Conservation (phyloP, 2,797 vertebrate genomes). For the Anisognathus igniventris region DNA sequence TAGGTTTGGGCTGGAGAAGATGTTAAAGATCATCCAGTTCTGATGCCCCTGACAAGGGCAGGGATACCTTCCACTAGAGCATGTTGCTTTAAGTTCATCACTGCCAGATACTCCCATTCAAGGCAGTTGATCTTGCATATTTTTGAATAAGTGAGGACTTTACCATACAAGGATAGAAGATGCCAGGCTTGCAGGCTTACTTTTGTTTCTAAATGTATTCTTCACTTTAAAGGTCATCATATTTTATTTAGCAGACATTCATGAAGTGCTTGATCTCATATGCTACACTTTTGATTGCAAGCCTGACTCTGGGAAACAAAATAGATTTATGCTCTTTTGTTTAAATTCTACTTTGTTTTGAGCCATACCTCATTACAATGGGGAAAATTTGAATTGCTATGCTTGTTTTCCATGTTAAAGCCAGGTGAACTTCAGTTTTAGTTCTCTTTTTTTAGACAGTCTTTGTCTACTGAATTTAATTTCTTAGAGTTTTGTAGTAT, state of each 20-base stretch:
- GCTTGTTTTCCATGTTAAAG: neutral
- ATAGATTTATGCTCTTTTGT: neutral
- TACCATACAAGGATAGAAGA: neutral
- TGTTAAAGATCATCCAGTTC: neutral
- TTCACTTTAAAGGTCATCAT: conserved; percentile 2
- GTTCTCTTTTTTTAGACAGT: neutral
- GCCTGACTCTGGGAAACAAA: neutral
- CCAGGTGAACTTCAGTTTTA: neutral
- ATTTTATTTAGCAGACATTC: conserved; percentile 20
- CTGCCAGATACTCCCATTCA: neutral
- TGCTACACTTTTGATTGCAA: neutral
- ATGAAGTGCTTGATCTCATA: neutral
- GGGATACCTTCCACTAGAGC: neutral
- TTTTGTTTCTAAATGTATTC: neutral
- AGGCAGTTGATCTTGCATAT: neutral
- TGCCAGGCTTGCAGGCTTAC: neutral
- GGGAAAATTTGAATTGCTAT: neutral
- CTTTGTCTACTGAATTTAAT: neutral
- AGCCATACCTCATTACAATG: neutral
- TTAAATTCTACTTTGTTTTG: neutral
- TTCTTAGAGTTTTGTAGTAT: neutral
- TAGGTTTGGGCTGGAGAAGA: neutral
- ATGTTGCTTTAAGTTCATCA: neutral
- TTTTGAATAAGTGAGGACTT: neutral
- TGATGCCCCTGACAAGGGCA: neutral